phyloP scores from a whole-genome alignment of 2,888 invertebrate genomes.

The Odontocolon sp. region DNA sequence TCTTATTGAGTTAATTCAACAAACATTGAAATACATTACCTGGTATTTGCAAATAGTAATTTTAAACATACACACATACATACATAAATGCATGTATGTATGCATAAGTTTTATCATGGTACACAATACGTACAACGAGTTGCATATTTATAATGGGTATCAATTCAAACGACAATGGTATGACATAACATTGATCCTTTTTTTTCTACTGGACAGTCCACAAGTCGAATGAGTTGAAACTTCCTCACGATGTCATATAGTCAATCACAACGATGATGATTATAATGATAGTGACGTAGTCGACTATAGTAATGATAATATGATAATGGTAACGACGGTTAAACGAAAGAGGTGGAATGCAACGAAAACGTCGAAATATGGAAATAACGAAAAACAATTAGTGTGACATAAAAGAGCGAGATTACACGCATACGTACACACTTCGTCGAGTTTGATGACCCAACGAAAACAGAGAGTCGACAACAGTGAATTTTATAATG shows the following conservation, averaged over 20 bases:
- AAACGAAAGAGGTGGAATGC: slow-evolving; percentile 31
- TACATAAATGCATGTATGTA: slow-evolving; percentile 49
- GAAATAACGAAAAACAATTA: slow-evolving; percentile 52
- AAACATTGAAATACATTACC: slow-evolving; percentile 74
- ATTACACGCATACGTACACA: slow-evolving; percentile 48
- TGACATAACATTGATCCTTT: slow-evolving; percentile 32
- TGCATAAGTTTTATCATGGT: not conserved
- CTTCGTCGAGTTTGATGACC: slow-evolving; percentile 35
- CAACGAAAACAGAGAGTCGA: slow-evolving; percentile 40
- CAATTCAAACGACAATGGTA: slow-evolving; percentile 36
- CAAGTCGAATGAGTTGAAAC: slow-evolving; percentile 35
- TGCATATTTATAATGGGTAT: slow-evolving; percentile 19
- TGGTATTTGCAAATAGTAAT: slow-evolving; percentile 53
- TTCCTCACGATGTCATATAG: slow-evolving; percentile 3
- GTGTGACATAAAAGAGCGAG: slow-evolving; percentile 49
- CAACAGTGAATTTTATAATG: slow-evolving; percentile 28
- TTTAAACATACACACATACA: slow-evolving; percentile 32
- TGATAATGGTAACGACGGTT: slow-evolving; percentile 20
- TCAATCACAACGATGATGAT: slow-evolving; percentile 31
- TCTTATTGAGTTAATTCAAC: slow-evolving; percentile 61
- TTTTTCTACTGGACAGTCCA: slow-evolving; percentile 17
- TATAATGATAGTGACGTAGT: slow-evolving; percentile 20
- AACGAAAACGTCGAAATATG: slow-evolving; percentile 64
- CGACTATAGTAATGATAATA: not conserved
- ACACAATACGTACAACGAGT: slow-evolving; percentile 32